These are phyloP conservation scores for Ceriagrion tenellum DNA, from an alignment of 2,888 invertebrate species.

Conservation along the genomic window DNA sequence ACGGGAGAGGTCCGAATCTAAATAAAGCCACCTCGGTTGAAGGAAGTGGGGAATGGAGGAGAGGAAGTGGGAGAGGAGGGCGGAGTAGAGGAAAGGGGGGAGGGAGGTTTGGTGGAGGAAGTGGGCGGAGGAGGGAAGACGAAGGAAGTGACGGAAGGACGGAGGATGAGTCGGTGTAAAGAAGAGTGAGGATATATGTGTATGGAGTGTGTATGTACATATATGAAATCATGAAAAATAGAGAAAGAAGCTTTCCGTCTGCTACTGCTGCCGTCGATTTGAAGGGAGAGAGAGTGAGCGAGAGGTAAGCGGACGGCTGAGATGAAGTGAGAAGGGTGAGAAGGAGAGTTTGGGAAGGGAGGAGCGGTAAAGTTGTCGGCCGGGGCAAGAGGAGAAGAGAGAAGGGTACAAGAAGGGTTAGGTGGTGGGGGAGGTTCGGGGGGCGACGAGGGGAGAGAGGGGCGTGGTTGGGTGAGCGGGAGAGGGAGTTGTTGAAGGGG, in stretches of 20 bases:
- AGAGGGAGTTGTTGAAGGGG: conserved; percentile 36
- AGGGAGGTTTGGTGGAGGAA: no score
- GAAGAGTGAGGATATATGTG: no score
- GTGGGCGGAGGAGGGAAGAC: not conserved
- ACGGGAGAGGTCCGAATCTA: conserved; percentile 41
- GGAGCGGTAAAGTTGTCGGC: no score
- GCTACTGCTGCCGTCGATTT: not conserved
- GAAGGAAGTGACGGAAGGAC: not conserved
- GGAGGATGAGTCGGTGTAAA: not conserved
- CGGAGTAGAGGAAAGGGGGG: not conserved
- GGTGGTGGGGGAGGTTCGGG: not conserved
- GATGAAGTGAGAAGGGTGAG: no score
- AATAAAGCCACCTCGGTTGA: conserved; percentile 30
- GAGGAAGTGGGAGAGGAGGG: not conserved
- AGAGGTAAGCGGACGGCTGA: not conserved
- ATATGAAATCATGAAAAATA: not conserved
- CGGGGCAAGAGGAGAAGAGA: not conserved
- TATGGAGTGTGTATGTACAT: not conserved
- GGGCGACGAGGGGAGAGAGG: not conserved
- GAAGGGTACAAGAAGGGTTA: not conserved
- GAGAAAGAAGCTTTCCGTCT: not conserved
- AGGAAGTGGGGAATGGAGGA: not conserved
- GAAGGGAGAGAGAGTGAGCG: not conserved
- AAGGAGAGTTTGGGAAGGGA: no score
- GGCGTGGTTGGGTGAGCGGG: not conserved